These are phyloP conservation scores for Nysson spinosus DNA, from an alignment of 2,888 invertebrate genomes.

Conservation along the genomic window DNA sequence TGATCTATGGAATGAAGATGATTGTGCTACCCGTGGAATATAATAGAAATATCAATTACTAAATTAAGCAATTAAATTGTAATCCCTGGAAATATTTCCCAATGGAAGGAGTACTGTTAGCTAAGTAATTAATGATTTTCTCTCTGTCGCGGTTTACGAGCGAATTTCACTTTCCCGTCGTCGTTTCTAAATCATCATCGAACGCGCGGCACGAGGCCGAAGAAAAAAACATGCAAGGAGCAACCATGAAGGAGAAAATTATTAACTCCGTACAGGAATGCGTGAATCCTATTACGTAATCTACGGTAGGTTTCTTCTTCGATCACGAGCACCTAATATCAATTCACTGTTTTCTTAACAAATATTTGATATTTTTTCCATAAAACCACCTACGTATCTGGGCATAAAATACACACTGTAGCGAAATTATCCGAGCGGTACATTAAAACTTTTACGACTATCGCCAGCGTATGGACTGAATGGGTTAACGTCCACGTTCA, in stretches of 20 bases:
- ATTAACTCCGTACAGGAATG: conserved; percentile 1
- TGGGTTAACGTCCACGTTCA: background rate
- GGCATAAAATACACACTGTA: background rate
- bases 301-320: background rate
- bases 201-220: background rate
- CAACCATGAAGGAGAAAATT: conserved; percentile 9
- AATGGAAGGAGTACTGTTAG: too few species aligned
- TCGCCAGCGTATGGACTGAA: background rate
- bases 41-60: too few species aligned
- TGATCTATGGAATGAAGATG: too few species aligned
- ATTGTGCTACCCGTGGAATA: too few species aligned
- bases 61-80: too few species aligned
- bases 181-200: conserved; percentile 31
- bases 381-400: background rate
- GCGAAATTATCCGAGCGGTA: background rate
- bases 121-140: conserved; percentile 41
- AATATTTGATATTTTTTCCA: background rate
- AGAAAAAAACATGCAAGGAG: background rate
- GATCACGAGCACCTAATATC: background rate
- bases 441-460: conserved; percentile 7
- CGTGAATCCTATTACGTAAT: background rate
- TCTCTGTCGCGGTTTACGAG: conserved; percentile 44
- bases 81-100: conserved; percentile 27
- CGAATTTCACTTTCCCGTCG: conserved; percentile 40
- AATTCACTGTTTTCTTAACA: background rate